Evolutionary conservation across 2,797 vertebrate species (phyloP).

Genomic region (Knipowitschia caucasica): DNA sequence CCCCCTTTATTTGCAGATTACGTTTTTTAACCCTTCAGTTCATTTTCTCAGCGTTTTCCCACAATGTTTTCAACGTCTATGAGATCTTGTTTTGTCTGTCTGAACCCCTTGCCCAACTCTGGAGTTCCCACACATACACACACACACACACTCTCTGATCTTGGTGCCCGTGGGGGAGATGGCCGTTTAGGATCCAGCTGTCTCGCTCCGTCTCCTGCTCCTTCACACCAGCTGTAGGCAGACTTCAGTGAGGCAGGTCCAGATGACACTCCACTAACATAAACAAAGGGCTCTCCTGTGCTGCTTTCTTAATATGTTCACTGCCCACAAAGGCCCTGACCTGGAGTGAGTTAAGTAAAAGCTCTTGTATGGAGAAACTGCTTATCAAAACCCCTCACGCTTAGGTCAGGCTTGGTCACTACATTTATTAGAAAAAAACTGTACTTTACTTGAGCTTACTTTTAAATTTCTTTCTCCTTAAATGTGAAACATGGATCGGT

Average conservation of each 20-base stretch:
- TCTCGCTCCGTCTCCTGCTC: constrained; percentile 53
- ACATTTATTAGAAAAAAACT: background rate
- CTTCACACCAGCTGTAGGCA: constrained; percentile 71
- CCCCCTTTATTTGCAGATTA: constrained; percentile 18
- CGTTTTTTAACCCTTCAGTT: constrained; percentile 42
- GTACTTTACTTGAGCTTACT: too few relatives aligned
- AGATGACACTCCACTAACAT: constrained; percentile 57
- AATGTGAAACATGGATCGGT: too few relatives aligned
- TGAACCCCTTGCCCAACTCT: constrained; percentile 23
- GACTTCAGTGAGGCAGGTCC: constrained; percentile 55
- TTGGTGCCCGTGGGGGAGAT: constrained; percentile 14
- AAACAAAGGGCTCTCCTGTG: constrained; percentile 58
- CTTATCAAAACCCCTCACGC: background rate
- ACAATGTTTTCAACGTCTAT: constrained; percentile 13
- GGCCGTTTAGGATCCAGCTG: constrained; percentile 62
- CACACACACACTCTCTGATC: constrained; percentile 26
- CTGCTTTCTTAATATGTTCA: constrained; percentile 1
- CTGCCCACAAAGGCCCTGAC: background rate
- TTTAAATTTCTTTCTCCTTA: too few relatives aligned
- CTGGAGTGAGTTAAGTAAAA: background rate
- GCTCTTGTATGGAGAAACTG: background rate
- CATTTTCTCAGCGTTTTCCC: constrained; percentile 27
- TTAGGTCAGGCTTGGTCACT: too few relatives aligned
- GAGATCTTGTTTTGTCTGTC: constrained; percentile 21
- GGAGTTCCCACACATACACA: too few relatives aligned